Evolutionary conservation across 2,888 invertebrate species (phyloP), one percentile per base, ranked within the genome.

Genomic region (Polyploca ridens): DNA sequence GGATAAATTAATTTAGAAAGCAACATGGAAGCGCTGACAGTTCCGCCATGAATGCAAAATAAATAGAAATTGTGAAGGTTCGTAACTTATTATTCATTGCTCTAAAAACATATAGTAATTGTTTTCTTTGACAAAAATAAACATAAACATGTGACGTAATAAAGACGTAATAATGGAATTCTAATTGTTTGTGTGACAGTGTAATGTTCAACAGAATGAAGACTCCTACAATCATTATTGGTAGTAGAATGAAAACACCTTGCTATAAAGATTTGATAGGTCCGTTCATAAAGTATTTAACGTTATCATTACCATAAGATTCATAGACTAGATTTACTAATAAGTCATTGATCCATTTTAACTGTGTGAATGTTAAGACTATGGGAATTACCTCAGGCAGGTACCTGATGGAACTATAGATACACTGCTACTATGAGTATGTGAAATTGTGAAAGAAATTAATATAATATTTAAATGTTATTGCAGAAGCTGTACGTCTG

Each of bases 41-140:
- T 94, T 94, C 94, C 94, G 94, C 94, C 94, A 94, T 94, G 94
- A 94, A 94, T 93, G 94, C 94, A 94, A 94, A 94, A 94, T 94
- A 94, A 94, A 94, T 94, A 94, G 90, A 91, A 91, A 93, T 90
- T 93, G 85, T 85, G 85, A 87, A 93, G 93, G 92, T 93, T 85
- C 76, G 70, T 73, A 68, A 76, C 76, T 72, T 75, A 75, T 78
- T 79, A 76, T 75, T 68, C 66, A 66, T 58, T 66, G 69, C 73
- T 69, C 72, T 68, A 6, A 63, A 63, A 71, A 72, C 65, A 69
- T 72, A 54, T 10, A 68, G 64, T 70, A 79, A 77, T 79, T 83
- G 77, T 83, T 76, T 73, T 58, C 64, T 66, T 63, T 70, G 67
- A 67, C 70, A 64, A 60, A 11, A 35, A 69, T 69, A 65, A 75